Evolutionary conservation across 2,888 invertebrate species (phyloP), one percentile per base, ranked within the genome.

Genomic region (Monopis laevigella): DNA sequence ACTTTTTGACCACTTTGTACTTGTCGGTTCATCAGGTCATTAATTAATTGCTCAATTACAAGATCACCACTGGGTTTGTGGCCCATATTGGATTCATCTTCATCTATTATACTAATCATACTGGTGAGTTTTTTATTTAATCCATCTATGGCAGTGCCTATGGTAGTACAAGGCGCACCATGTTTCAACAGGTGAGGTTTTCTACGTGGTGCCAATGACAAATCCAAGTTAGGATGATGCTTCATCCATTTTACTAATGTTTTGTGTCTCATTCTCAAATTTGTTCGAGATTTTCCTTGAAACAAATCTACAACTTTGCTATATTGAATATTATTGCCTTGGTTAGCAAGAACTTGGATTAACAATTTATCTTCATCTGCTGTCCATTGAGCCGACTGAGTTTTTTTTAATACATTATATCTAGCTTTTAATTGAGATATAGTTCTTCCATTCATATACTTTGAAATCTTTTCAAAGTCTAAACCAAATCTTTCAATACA

Each of bases 361-460:
- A 91, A 66, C 44, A 75, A 75, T 34, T 60, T 61, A 49, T 90
- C 90, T 48, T 89, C 88, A 13, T 82, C 73, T 1, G 78, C 48
- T 0, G 85, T 82, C 86, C 89, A 91, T 1, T 66, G 65, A 40
- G 77, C 63, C 29, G 83, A 82, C 11, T 66, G 53, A 19, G 67
- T 65, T 40, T 64, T 54, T 17, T 35, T 51, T 12, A 88, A 67
- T 21, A 84, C 82, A 30, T 75, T 59, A 52, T 86, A 87, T 26
- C 87, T 81, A 7, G 82, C 69, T 21, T 85, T 82, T 6, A 90
- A 62, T 54, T 91, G 90, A 0, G 77, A 51, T 4, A 71, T 51
- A 0, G 87, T 84, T 16, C 91, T 82, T 14, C 86, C 82, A 0
- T 87, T 86, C 46, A 91, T 71, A 41, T 84, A 77, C 7, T 74